Base-by-base conservation (phyloP, 2,888 invertebrate genomes). In the Keiferia lycopersicella region DNA sequence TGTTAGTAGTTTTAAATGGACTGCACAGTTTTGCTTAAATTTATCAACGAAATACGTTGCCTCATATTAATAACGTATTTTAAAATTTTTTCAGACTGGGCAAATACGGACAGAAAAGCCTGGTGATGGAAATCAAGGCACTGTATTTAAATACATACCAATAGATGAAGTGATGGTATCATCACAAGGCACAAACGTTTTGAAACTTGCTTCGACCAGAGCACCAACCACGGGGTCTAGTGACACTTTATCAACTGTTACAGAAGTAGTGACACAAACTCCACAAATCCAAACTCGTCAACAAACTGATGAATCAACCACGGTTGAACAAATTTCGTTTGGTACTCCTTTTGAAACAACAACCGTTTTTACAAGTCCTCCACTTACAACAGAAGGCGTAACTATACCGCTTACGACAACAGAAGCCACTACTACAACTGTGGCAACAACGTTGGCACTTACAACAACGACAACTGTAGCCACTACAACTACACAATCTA, bases 81-180 rank as follows among this genome's bases (percentile, higher is more conserved):
- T 71, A 66, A 66, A 58, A 73, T 73, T 70, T 78, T 92, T 91
- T 69, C 90, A 93, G 93, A 93, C 93, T 66, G 84, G 92, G 82
- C 84, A 90, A 87, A 92, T 93, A 70, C 84, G 91, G 66, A 92
- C 92, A 26, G 92, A 92, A 82, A 91, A 82, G 71, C 91, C 92
- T 65, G 79, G 72, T 69, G 85, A 87, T 70, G 88, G 82, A 70
- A 84, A 77, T 68, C 86, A 83, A 71, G 83, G 77, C 67, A 78
- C 88, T 60, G 80, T 91, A 72, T 91, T 92, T 77, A 92, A 88
- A 80, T 91, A 87, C 68, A 91, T 91, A 82, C 90, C 90, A 39
- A 88, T 90, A 69, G 89, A 92, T 64, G 88, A 92, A 79, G 83
- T 92, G 18, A 85, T 80, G 66, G 79, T 82, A 64, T 69, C 77